Evolutionary conservation across 1,140 invertebrate genomes (phyloP).

Genomic region (Samia ricini): DNA sequence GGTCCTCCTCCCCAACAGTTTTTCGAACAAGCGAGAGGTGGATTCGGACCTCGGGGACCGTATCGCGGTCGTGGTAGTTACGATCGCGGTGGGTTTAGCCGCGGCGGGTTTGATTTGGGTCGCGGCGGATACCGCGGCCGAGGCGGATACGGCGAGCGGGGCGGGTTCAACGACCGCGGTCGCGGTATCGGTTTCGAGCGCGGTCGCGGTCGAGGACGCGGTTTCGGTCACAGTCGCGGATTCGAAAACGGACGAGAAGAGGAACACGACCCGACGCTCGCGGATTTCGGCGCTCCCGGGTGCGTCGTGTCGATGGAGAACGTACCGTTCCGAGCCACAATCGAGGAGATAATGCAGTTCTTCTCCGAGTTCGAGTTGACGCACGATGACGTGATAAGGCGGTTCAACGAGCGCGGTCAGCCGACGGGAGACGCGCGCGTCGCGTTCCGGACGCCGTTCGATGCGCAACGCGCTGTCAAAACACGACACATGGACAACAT

Average conservation of each 20-base stretch:
- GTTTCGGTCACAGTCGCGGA: conserved; percentile 48
- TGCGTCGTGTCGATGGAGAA: conserved; percentile 91
- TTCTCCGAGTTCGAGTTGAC: conserved; percentile 87
- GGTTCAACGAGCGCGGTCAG: conserved; percentile 90
- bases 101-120: conserved; percentile 47
- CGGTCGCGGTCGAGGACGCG: conserved; percentile 53
- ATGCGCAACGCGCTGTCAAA: conserved; percentile 86
- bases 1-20: conserved; percentile 34
- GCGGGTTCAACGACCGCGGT: conserved; percentile 54
- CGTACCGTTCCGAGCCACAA: conserved; percentile 89
- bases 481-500: conserved; percentile 58
- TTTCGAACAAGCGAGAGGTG: conserved; percentile 41
- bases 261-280: conserved; percentile 57
- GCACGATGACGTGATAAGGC: conserved; percentile 87
- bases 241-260: conserved; percentile 45
- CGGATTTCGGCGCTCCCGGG: conserved; percentile 86
- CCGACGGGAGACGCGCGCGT: conserved; percentile 94
- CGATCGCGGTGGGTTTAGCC: conserved; percentile 38
- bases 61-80: conserved; percentile 54
- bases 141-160: conserved; percentile 40
- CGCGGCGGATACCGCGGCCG: conserved; percentile 44
- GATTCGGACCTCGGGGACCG: conserved; percentile 40
- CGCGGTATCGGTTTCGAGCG: conserved; percentile 36
- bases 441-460: conserved; percentile 85
- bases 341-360: conserved; percentile 92